Evolutionary conservation across 2,797 vertebrate species (phyloP).

Genomic region (Enteromius anoplus): DNA sequence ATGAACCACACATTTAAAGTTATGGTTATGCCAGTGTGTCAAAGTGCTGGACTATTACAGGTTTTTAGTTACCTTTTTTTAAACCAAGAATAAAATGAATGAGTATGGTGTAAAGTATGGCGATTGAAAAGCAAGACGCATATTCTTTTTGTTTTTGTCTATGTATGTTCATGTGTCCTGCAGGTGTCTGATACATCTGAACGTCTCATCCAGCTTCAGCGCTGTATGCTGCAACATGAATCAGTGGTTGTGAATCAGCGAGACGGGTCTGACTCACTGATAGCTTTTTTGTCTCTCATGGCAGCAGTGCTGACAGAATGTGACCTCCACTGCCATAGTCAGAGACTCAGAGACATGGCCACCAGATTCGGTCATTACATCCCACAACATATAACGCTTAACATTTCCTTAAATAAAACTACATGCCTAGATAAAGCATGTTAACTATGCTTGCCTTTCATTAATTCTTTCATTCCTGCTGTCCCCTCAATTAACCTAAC

Average conservation of each 20-base stretch:
- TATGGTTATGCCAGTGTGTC: not conserved
- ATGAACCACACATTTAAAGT: not conserved
- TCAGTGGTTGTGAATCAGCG: constrained; percentile 68
- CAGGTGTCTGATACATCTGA: constrained; percentile 71
- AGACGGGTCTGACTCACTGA: constrained; percentile 71
- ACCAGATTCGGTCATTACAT: constrained; percentile 73
- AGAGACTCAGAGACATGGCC: constrained; percentile 78
- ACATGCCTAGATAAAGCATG: not conserved
- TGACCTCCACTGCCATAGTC: constrained; percentile 83
- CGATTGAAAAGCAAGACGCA: not conserved
- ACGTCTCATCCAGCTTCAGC: constrained; percentile 77
- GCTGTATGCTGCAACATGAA: constrained; percentile 77
- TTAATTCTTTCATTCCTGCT: not conserved
- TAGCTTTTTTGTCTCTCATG: constrained; percentile 80
- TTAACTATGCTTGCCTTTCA: not conserved
- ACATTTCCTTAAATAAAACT: not conserved
- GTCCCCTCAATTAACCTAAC: constrained; percentile 52
- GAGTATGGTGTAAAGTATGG: not conserved
- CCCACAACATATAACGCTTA: not conserved
- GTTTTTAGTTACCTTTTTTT: not conserved
- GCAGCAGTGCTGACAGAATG: constrained; percentile 82
- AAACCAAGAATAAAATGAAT: not conserved
- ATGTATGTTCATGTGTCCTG: constrained; percentile 46
- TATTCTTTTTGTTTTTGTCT: not conserved
- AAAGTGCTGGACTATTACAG: not conserved